Conservation (phyloP, 37 sponge, comb jelly and placozoan genomes). For the Amphimedon queenslandica region DNA sequence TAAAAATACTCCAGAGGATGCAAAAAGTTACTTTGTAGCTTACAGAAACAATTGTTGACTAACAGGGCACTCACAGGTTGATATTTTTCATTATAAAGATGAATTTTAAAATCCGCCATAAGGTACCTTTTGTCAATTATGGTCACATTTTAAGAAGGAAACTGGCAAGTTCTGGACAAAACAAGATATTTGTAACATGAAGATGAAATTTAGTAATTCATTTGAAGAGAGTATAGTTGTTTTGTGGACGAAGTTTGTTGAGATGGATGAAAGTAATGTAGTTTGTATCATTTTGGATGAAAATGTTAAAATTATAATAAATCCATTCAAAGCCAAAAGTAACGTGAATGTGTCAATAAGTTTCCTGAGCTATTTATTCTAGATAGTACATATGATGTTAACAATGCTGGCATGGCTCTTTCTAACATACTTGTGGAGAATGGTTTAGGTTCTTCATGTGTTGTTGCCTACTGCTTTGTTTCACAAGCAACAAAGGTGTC, state of each 20-base stretch:
- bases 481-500: background rate
- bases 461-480: slow-evolving; percentile 17
- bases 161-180: slow-evolving; percentile 7
- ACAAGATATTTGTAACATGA: slow-evolving; percentile 5
- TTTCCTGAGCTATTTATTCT: slow-evolving; percentile 7
- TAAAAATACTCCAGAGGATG: too few relatives aligned
- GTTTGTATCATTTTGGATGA: slow-evolving; percentile 7
- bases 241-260: background rate
- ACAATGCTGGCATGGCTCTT: slow-evolving; percentile 5
- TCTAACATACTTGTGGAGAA: slow-evolving; percentile 4
- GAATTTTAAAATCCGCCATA: too few relatives aligned
- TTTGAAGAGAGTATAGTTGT: background rate
- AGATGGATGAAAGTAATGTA: slow-evolving; percentile 1
- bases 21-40: too few relatives aligned
- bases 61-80: too few relatives aligned
- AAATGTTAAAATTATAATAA: background rate
- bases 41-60: too few relatives aligned
- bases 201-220: slow-evolving; percentile 1
- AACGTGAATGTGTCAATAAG: slow-evolving; percentile 2
- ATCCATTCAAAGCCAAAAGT: background rate
- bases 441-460: slow-evolving; percentile 2
- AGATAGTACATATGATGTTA: background rate
- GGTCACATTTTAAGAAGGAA: background rate
- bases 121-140: too few relatives aligned
- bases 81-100: too few relatives aligned